Conservation (phyloP, 2,797 vertebrate genomes). For the Brachymystax lenok region DNA sequence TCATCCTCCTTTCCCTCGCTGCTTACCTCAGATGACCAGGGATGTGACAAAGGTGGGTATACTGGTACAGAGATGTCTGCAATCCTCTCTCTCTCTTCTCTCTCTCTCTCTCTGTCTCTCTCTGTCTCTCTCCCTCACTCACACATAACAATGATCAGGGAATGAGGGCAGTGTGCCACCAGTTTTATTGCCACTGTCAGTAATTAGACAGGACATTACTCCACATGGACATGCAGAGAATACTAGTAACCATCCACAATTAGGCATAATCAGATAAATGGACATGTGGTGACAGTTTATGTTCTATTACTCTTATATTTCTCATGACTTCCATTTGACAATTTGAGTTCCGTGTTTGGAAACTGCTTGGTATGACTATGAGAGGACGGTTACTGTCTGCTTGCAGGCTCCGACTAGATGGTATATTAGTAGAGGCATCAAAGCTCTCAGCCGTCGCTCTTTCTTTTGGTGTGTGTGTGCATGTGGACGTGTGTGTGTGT, state of each 20-base stretch:
- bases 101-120: neutral
- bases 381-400: neutral
- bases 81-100: conserved; percentile 7
- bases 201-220: too few relatives aligned
- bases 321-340: neutral
- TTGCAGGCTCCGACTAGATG: neutral
- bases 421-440: neutral
- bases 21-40: conserved; percentile 88
- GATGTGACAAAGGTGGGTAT: conserved; percentile 95
- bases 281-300: neutral
- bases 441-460: neutral
- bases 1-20: conserved; percentile 58
- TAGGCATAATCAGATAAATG: neutral
- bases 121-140: neutral
- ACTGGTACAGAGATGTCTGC: neutral
- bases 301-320: neutral
- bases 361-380: neutral
- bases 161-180: neutral
- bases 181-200: neutral
- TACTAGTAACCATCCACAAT: neutral
- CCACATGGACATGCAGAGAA: neutral
- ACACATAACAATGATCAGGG: neutral
- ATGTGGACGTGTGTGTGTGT: conserved; percentile 1
- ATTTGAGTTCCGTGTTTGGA: neutral
- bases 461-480: neutral